Evolutionary conservation across 2,888 invertebrate genomes (phyloP).

Genomic region (Pristionchus exspectatus): DNA sequence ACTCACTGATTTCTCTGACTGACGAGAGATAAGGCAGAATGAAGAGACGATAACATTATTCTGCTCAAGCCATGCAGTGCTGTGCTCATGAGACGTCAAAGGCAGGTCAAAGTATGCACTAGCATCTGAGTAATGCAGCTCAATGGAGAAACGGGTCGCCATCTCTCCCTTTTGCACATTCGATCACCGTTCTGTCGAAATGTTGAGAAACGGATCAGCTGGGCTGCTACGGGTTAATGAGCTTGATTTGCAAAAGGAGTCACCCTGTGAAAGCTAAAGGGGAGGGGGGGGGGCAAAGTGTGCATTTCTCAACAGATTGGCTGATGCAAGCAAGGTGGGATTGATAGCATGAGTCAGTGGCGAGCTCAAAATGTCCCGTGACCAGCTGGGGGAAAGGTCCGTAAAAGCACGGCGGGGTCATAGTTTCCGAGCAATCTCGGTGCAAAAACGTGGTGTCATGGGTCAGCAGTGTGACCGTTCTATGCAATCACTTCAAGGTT

Average conservation of each 20-base stretch:
- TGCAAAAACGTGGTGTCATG: background rate
- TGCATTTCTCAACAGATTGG: slow-evolving; percentile 14
- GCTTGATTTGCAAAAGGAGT: background rate
- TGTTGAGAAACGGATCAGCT: background rate
- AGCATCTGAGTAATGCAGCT: background rate
- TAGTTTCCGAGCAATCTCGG: background rate
- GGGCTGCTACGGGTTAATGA: background rate
- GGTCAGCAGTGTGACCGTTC: background rate
- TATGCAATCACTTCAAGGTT: background rate
- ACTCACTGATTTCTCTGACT: no score
- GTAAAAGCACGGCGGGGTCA: background rate
- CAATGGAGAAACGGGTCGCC: background rate
- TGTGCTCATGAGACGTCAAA: background rate
- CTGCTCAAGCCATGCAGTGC: background rate
- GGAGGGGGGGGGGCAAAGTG: background rate
- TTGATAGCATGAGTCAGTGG: background rate
- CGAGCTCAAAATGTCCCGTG: background rate
- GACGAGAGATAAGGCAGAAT: no score
- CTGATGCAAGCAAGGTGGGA: background rate
- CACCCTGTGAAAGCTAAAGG: background rate
- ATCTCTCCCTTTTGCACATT: background rate
- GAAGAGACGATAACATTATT: no score
- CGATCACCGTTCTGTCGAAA: background rate
- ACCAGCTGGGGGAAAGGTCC: background rate
- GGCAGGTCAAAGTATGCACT: background rate